Conservation (phyloP, 2,113 vertebrate species). For the Euleptes europaea region DNA sequence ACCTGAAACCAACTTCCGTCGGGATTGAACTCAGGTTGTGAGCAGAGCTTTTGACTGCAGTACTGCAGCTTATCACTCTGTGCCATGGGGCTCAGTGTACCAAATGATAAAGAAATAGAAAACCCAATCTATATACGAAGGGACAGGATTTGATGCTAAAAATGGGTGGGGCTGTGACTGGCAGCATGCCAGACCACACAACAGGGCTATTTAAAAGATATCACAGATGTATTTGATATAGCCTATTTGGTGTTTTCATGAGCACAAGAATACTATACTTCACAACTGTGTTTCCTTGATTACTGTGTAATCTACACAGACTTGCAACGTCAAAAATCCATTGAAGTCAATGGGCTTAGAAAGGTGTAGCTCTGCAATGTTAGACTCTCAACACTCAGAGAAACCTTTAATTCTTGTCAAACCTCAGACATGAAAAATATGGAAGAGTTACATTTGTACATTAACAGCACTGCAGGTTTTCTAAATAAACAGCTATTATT, state of each 20-base stretch:
- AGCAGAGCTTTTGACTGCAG: too few relatives aligned
- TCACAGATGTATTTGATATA: background rate
- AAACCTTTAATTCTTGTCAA: background rate
- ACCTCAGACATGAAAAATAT: background rate
- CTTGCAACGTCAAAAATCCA: too few relatives aligned
- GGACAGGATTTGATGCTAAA: too few relatives aligned
- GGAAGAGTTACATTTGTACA: background rate
- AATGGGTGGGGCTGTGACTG: background rate
- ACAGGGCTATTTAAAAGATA: background rate
- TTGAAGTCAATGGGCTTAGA: too few relatives aligned
- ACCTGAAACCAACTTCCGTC: too few relatives aligned
- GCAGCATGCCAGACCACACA: background rate
- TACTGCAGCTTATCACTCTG: too few relatives aligned
- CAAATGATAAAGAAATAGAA: too few relatives aligned
- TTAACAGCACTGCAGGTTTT: background rate
- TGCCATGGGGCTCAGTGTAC: too few relatives aligned
- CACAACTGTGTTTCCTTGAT: background rate
- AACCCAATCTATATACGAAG: background rate
- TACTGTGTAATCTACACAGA: too few relatives aligned
- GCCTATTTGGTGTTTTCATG: background rate
- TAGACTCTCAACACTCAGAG: background rate
- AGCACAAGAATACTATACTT: background rate
- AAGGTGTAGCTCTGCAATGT: too few relatives aligned
- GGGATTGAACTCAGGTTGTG: too few relatives aligned
- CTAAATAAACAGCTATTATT: slow-evolving; percentile 21